These are phyloP conservation scores for Drosophila bifasciata DNA, from an alignment of 1,140 invertebrate genomes.

Conservation along the genomic window DNA sequence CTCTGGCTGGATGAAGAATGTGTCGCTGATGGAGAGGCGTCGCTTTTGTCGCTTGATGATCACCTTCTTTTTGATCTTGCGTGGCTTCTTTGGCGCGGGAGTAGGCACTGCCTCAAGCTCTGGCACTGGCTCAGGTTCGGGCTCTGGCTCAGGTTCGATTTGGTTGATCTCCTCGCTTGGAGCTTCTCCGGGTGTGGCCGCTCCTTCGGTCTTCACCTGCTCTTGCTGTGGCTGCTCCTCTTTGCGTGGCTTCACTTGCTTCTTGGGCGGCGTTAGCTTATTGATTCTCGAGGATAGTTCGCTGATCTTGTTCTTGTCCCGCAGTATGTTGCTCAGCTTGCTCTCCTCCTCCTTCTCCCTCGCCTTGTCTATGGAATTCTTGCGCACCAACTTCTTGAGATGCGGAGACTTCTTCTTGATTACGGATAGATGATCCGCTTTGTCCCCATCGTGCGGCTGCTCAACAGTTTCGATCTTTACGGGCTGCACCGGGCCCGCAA, in stretches of 20 bases:
- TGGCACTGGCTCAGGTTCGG: conserved; percentile 14
- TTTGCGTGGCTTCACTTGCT: conserved; percentile 39
- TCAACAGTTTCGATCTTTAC: conserved; percentile 74
- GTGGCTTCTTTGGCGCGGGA: conserved; percentile 63
- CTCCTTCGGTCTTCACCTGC: background rate
- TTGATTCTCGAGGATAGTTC: conserved; percentile 52
- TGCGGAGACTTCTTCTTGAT: conserved; percentile 55
- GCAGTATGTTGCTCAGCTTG: conserved; percentile 61
- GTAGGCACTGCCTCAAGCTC: conserved; percentile 23
- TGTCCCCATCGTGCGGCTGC: conserved; percentile 48
- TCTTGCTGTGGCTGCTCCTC: conserved; percentile 18
- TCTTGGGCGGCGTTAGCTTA: conserved; percentile 70
- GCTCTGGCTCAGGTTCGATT: background rate
- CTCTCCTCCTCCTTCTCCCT: conserved; percentile 18
- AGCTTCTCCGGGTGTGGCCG: conserved; percentile 1
- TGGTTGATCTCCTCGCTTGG: background rate
- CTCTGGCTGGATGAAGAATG: conserved; percentile 66
- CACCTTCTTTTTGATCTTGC: conserved; percentile 79
- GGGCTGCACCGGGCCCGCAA: conserved; percentile 72
- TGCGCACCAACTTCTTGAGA: conserved; percentile 70
- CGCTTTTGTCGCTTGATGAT: conserved; percentile 79
- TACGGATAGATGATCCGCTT: conserved; percentile 31
- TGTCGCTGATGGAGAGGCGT: conserved; percentile 72
- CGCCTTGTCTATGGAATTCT: conserved; percentile 70
- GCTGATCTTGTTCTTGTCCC: conserved; percentile 68